Evolutionary conservation across 2,113 vertebrate species (phyloP).

Genomic region (Trogon surrucura): DNA sequence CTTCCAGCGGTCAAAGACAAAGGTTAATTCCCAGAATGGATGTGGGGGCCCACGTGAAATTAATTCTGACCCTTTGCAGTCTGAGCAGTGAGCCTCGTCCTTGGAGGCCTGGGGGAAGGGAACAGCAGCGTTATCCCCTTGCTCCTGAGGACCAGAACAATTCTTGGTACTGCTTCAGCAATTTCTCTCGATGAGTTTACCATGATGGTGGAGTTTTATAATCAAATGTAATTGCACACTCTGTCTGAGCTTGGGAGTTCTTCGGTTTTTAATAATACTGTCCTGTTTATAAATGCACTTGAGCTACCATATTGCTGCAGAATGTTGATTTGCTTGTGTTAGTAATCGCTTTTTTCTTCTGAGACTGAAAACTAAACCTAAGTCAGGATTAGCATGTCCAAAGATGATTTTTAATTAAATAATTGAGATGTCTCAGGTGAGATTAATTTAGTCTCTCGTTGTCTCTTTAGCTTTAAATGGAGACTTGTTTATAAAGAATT

Average conservation of each 20-base stretch:
- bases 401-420: conserved; percentile 33
- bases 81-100: neutral
- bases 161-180: neutral
- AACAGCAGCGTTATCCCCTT: neutral
- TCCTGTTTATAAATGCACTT: neutral
- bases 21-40: neutral
- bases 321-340: conserved; percentile 10
- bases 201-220: neutral
- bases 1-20: neutral
- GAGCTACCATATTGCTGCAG: neutral
- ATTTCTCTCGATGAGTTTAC: neutral
- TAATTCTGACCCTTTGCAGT: neutral
- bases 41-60: neutral
- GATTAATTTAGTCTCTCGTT: neutral
- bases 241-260: neutral
- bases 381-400: neutral
- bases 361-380: neutral
- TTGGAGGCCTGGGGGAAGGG: neutral
- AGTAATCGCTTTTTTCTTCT: neutral
- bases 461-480: neutral
- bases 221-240: neutral
- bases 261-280: conserved; percentile 33
- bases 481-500: neutral
- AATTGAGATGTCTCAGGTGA: neutral
- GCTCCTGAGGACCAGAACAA: neutral